Evolutionary conservation across 2,113 vertebrate genomes (phyloP), one percentile per base, ranked within the genome.

Genomic region (Ptychochromis oligacanthus): DNA sequence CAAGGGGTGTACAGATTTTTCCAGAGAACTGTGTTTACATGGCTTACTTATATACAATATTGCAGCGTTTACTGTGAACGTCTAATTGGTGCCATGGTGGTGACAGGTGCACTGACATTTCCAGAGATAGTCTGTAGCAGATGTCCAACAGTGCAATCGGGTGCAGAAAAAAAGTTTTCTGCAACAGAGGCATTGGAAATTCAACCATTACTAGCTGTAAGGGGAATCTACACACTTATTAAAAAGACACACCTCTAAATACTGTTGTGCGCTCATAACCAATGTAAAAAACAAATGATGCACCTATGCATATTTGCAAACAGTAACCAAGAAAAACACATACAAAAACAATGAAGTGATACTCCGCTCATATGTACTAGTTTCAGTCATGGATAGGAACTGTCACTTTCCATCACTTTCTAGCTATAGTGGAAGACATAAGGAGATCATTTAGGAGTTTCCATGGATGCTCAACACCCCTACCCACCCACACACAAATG

Each of bases 101-200:
- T 59, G 55, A 76, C 65, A 79, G 40, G 67, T 85, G 81, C 80
- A 76, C 80, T 80, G 75, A 79, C 15, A 17, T 62, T 82, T 87
- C 79, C 72, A 88, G 62, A 85, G 67, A 81, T 49, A 14, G 67
- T 72, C 67, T 54, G 4, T 34, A 34, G 67, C 18, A 61, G 28
- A 84, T 78, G 83, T 81, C 26, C 77, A 84, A 86, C 87, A 88
- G 82, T 89, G 87, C 78, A 87, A 89, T 81, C 59, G 87, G 55
- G 62, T 76, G 77, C 76, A 88, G 80, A 86, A 81, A 78, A 76
- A 46, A 1, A n/a, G 34, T 49, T 80, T 80, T 85, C 85, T 89
- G 87, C 84, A 86, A 85, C 17, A 59, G 82, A 87, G 81, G 77
- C 84, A 77, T 85, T 55, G 61, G 56, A 82, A 78, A 87, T 59